A percentile compares a stretch with the other conserved stretches of the same genome.
phyloP scores from a whole-genome alignment of 2,888 invertebrate genomes.

The Rhagonycha lutea region DNA sequence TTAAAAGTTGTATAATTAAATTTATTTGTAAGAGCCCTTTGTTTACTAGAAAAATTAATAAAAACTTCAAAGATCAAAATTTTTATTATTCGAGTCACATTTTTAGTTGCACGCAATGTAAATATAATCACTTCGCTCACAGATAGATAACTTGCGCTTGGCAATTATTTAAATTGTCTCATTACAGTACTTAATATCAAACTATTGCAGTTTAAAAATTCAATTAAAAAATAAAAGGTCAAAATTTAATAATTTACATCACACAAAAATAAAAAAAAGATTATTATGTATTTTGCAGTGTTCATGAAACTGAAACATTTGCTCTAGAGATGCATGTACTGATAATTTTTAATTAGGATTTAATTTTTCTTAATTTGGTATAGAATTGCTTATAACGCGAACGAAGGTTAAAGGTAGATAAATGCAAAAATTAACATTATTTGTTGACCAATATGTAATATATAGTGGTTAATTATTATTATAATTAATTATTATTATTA shows the following conservation, averaged over 20 bases:
- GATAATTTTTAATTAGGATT: not conserved
- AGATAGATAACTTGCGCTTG: slow-evolving; percentile 6
- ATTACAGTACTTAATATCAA: not conserved
- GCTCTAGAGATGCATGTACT: not conserved
- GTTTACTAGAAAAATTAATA: not conserved
- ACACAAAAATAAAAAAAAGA: not conserved
- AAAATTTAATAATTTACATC: not conserved
- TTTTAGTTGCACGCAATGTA: slow-evolving; percentile 47
- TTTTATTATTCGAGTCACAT: slow-evolving; percentile 50
- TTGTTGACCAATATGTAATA: not conserved
- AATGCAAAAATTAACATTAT: not conserved
- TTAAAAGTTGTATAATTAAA: not conserved
- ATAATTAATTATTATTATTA: not conserved
- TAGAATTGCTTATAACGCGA: not conserved
- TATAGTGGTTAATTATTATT: not conserved
- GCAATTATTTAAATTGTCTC: slow-evolving; percentile 15
- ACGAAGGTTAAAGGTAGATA: not conserved
- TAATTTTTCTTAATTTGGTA: not conserved
- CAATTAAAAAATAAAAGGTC: not conserved
- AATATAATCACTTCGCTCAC: slow-evolving; percentile 37
- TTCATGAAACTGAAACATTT: not conserved
- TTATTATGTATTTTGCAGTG: too few species aligned
- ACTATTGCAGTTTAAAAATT: not conserved
- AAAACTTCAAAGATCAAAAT: slow-evolving; percentile 40
- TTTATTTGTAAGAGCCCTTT: not conserved